Conservation (phyloP, 2,888 invertebrate species). For the Drosophila tripunctata region DNA sequence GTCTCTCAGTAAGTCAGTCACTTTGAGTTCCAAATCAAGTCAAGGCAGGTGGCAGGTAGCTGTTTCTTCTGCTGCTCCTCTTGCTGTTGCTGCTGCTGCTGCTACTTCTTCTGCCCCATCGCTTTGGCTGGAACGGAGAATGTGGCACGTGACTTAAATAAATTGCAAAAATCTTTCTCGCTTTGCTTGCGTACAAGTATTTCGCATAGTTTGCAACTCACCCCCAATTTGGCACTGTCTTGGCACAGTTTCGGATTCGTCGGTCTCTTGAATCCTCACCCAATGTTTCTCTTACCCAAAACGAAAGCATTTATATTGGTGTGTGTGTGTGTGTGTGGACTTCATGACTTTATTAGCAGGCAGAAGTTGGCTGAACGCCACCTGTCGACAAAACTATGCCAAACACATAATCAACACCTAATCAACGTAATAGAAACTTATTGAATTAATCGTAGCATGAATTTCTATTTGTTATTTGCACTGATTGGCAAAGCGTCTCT, state of each 20-base stretch:
- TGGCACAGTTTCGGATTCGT: constrained; percentile 25
- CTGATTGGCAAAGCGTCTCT: constrained; percentile 44
- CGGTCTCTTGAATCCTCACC: constrained; percentile 15
- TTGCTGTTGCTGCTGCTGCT: not conserved
- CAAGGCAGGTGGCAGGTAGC: constrained; percentile 32
- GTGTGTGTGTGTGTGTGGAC: constrained; percentile 32
- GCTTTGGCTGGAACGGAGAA: constrained; percentile 39
- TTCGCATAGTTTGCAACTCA: constrained; percentile 64
- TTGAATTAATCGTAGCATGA: constrained; percentile 74
- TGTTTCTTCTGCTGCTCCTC: not conserved
- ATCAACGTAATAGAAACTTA: constrained; percentile 78
- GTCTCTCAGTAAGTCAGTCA: constrained; percentile 66
- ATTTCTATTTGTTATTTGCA: constrained; percentile 71
- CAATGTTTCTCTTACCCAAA: constrained; percentile 56
- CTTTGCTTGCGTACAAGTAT: constrained; percentile 65
- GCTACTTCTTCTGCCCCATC: not conserved
- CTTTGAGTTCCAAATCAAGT: constrained; percentile 76
- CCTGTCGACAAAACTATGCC: constrained; percentile 56
- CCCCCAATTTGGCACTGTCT: constrained; percentile 3
- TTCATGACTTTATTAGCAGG: constrained; percentile 73
- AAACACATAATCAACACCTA: constrained; percentile 77
- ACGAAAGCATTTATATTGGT: constrained; percentile 45
- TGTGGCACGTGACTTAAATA: constrained; percentile 78
- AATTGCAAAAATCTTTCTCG: constrained; percentile 77
- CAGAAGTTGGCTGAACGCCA: constrained; percentile 57